Evolutionary conservation across 2,888 invertebrate species (phyloP).

Genomic region (Aphodius granarius): DNA sequence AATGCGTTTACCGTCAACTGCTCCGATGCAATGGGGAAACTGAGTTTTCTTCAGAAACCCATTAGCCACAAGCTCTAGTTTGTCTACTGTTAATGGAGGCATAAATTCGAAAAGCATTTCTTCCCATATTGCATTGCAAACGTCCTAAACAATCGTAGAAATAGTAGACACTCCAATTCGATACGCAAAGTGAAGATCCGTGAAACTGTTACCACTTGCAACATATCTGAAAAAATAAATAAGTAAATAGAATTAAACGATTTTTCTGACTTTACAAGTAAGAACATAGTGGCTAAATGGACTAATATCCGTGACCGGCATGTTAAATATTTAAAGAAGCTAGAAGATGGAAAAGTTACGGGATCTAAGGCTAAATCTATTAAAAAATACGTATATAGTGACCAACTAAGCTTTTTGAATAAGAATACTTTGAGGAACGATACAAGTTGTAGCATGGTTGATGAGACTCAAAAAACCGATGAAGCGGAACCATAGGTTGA

Average conservation of each 20-base stretch:
- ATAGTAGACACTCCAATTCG: neutral
- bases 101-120: slow-evolving; percentile 3
- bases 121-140: neutral
- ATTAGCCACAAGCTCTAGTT: slow-evolving; percentile 33
- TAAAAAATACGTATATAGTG: neutral
- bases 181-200: neutral
- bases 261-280: no score
- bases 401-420: neutral
- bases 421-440: neutral
- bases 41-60: slow-evolving; percentile 35
- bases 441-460: neutral
- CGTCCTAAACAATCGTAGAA: neutral
- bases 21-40: slow-evolving; percentile 32
- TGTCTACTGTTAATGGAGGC: slow-evolving; percentile 6
- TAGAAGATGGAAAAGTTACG: neutral
- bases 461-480: neutral
- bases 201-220: neutral
- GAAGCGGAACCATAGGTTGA: neutral
- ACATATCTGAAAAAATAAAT: no score
- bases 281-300: no score
- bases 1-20: slow-evolving; percentile 36
- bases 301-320: neutral
- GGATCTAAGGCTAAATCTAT: neutral
- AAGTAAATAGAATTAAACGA: no score
- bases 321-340: slow-evolving; percentile 1